Evolutionary conservation across 2,113 vertebrate genomes (phyloP), one percentile per base, ranked within the genome.

Genomic region (Hippopotamus amphibius): DNA sequence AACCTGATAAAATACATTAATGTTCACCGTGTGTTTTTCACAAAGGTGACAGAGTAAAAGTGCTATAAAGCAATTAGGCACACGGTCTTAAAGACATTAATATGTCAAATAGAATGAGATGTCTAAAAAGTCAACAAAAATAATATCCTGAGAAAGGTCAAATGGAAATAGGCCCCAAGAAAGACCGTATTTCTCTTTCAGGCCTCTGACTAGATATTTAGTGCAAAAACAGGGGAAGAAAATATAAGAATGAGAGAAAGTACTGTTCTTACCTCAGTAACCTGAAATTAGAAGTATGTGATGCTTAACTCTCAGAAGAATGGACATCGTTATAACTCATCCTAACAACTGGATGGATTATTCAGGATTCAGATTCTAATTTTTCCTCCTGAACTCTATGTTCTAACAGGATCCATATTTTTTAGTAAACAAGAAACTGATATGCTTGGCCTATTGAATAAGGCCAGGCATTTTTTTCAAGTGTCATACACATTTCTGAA

Each of bases 401-500:
- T 98, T 97, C 98, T 98, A 43, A 95, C 88, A 98, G 97, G 98
- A 97, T 98, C 98, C 95, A 95, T 97, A 97, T 95, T 43, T 98
- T 98, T 99, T 97, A 98, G 98, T 99, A 99, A 99, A 99, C 99
- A 99, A 98, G 94, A 98, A 98, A 98, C 97, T 98, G 98, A 98
- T 98, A 98, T 93, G 80, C 98, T 99, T 99, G 99, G 99, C 99
- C 98, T 98, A 98, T 86, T 98, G 99, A 99, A 98, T 98, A 99
- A 98, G 98, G 97, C 96, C 97, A 98, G 98, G 98, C 98, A 98
- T 99, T 99, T 98, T 98, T 61, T 98, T 98, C 98, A 98, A 98
- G 98, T 98, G 98, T 98, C 98, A 99, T 98, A 99, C 98, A 99
- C 98, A 99, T 99, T 99, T 99, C 99, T 99, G 99, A 99, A 99